Conservation (phyloP, 1,140 invertebrate genomes). For the Macrosteles quadrilineatus region DNA sequence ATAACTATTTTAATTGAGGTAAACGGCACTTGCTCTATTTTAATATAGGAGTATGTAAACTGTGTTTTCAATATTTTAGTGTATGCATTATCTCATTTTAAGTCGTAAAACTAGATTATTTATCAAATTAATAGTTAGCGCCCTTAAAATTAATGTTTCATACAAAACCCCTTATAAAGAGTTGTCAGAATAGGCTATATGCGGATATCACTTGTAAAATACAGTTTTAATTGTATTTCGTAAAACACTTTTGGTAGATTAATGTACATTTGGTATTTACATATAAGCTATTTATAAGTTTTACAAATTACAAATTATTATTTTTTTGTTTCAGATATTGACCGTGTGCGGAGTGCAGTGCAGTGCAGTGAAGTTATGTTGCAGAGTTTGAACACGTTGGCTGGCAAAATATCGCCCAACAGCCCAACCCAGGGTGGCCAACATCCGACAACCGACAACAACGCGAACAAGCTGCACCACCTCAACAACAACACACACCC, state of each 20-base stretch:
- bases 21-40: no score
- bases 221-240: neutral
- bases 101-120: no score
- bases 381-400: constrained; percentile 74
- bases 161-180: no score
- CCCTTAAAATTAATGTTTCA: no score
- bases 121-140: no score
- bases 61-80: no score
- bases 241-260: neutral
- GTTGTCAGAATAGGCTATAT: neutral
- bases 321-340: constrained; percentile 4
- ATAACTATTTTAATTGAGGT: no score
- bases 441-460: constrained; percentile 51
- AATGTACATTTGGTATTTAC: neutral
- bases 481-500: constrained; percentile 43
- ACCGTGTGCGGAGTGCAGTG: constrained; percentile 6
- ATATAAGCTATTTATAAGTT: neutral
- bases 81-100: no score
- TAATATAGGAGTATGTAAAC: no score
- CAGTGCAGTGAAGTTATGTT: constrained; percentile 57
- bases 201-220: neutral
- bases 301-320: neutral
- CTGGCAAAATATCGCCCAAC: constrained; percentile 77
- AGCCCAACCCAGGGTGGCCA: constrained; percentile 48
- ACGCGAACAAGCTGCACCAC: constrained; percentile 57